Evolutionary conservation across 2,797 vertebrate genomes (phyloP), one percentile per base, ranked within the genome.

Genomic region (Trematomus bernacchii): DNA sequence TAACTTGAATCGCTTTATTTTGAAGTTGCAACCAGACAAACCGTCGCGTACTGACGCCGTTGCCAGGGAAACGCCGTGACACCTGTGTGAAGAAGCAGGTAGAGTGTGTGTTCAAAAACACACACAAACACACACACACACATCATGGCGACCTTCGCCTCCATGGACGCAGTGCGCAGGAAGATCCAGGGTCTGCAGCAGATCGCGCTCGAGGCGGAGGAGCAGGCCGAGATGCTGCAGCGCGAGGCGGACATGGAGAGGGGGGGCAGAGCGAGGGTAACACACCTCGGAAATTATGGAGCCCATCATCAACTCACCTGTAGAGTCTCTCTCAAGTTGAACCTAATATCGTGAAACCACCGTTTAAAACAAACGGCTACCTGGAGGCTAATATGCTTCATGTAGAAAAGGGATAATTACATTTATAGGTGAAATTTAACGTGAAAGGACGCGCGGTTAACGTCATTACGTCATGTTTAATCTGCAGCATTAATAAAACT

Each of bases 181-280:
- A 97, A 97, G 80, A 97, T 97, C 61, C 95, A 96, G 84, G 92
- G 70, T 0, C 91, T 97, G 83, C 96, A 97, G 84, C 95, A 95
- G 69, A 93, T 90, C 72, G 95, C 94, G 18, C 94, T 95, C 51
- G 94, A 96, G 71, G 96, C 96, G 10, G 96, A 96, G 84, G 95
- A 96, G 37, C 94, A 94, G 3, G 96, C 95, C 37, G 94, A 95
- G 65, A 46, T 86, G 47, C 90, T 96, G 52, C 95, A 96, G 89
- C 74, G 79, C 51, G 94, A 96, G 87, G 93, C 91, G 73, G 95
- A 96, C 90, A 71, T 65, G 40, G 96, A 97, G 91, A 88, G 94
- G 62, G 92, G 95, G 84, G 93, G 92, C 89, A 76, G 94, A 48
- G 86, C 94, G 73, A 71, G 93, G 94, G 96, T 96, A 91, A 92